Conservation (phyloP, 2,113 vertebrate species). For the Synchiropus splendidus region DNA sequence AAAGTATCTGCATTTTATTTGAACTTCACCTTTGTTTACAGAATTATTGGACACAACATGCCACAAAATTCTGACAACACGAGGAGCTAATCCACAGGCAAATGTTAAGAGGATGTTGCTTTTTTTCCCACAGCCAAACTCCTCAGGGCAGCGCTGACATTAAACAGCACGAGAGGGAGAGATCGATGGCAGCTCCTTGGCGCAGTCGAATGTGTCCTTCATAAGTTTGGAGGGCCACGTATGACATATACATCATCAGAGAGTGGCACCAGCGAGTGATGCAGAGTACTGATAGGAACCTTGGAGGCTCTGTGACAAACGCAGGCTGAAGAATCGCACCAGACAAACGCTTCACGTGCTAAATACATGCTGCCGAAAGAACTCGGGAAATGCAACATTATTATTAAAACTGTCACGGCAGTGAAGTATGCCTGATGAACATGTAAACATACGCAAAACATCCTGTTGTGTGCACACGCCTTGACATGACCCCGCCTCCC, state of each 20-base stretch:
- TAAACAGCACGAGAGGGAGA: slow-evolving; percentile 55
- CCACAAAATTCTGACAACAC: too few species aligned
- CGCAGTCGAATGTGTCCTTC: slow-evolving; percentile 38
- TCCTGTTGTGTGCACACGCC: too few species aligned
- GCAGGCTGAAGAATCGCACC: slow-evolving; percentile 2
- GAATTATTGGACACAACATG: too few species aligned
- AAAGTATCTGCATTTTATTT: too few species aligned
- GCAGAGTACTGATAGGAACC: slow-evolving; percentile 11
- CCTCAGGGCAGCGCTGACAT: slow-evolving; percentile 58
- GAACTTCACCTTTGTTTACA: too few species aligned
- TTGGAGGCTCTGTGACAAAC: slow-evolving; percentile 19
- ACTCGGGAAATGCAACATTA: too few species aligned
- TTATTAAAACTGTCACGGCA: too few species aligned
- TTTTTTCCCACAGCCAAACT: slow-evolving; percentile 38
- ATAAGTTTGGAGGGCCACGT: slow-evolving; percentile 28
- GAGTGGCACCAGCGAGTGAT: slow-evolving; percentile 17
- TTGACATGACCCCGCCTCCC: too few species aligned
- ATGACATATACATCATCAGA: slow-evolving; percentile 48
- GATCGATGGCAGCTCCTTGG: slow-evolving; percentile 54
- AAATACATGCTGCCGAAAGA: too few species aligned
- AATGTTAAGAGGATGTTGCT: slow-evolving; percentile 4
- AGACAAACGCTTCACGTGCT: slow-evolving; percentile 2
- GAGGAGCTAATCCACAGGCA: too few species aligned
- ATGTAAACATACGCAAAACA: too few species aligned
- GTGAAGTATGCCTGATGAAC: too few species aligned